Evolutionary conservation across 1,140 invertebrate species (phyloP).

Genomic region (Leptoteleia sp.): DNA sequence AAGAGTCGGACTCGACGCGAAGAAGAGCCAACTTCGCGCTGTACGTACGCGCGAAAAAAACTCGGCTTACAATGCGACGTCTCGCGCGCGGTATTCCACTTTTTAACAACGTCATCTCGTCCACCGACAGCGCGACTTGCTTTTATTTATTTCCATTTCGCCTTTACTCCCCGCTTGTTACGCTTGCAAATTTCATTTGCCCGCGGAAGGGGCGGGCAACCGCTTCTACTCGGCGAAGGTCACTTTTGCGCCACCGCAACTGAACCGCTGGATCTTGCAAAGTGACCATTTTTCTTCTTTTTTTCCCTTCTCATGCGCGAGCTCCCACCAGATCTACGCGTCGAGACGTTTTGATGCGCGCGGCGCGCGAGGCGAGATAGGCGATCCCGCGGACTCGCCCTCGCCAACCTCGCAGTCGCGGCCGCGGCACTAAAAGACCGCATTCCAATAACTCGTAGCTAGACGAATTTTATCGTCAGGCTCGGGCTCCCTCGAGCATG

Average conservation of each 20-base stretch:
- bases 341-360: too few relatives aligned
- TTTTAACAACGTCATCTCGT: constrained; percentile 20
- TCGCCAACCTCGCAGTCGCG: constrained; percentile 31
- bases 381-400: constrained; percentile 38
- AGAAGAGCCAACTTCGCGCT: constrained; percentile 58
- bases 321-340: too few relatives aligned
- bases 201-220: too few relatives aligned
- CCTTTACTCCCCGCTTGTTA: too few relatives aligned
- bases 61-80: constrained; percentile 24
- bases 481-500: constrained; percentile 30
- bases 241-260: too few relatives aligned
- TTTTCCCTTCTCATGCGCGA: too few relatives aligned
- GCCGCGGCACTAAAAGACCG: constrained; percentile 53
- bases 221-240: too few relatives aligned
- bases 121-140: neutral
- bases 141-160: neutral
- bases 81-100: constrained; percentile 12
- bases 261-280: too few relatives aligned
- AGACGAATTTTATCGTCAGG: constrained; percentile 58
- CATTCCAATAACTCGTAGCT: constrained; percentile 61
- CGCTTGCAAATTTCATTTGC: too few relatives aligned
- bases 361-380: too few relatives aligned
- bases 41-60: constrained; percentile 47
- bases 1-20: constrained; percentile 65
- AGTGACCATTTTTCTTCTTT: too few relatives aligned